phyloP scores from a whole-genome alignment of 2,797 vertebrate genomes.

The Malacoctenus gilli region DNA sequence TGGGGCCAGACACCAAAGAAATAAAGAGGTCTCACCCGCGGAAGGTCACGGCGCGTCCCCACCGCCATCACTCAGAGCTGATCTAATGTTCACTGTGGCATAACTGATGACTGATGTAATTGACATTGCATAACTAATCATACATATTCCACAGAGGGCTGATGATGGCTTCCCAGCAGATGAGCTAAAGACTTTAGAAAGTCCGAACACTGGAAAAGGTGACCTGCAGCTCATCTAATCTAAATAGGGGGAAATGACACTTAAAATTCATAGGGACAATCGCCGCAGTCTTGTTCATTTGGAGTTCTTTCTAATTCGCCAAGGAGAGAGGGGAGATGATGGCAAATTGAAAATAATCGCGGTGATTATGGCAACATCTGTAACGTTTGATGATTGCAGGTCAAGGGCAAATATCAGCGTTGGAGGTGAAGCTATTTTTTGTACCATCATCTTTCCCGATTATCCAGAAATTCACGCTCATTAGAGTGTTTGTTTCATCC shows the following conservation, averaged over 20 bases:
- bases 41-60: slow-evolving; percentile 58
- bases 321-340: slow-evolving; percentile 59
- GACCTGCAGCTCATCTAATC: slow-evolving; percentile 69
- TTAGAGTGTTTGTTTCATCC: slow-evolving; percentile 4
- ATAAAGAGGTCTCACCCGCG: slow-evolving; percentile 24
- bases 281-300: slow-evolving; percentile 56
- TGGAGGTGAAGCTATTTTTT: slow-evolving; percentile 35
- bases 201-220: slow-evolving; percentile 66
- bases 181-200: slow-evolving; percentile 64
- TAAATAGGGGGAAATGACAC: slow-evolving; percentile 59
- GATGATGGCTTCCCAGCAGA: slow-evolving; percentile 55
- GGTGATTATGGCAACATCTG: slow-evolving; percentile 72
- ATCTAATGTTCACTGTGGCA: slow-evolving; percentile 66
- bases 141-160: slow-evolving; percentile 62
- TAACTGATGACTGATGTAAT: slow-evolving; percentile 75
- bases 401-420: slow-evolving; percentile 64
- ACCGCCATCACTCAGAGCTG: slow-evolving; percentile 53
- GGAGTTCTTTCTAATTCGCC: slow-evolving; percentile 52
- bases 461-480: slow-evolving; percentile 14
- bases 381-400: slow-evolving; percentile 62
- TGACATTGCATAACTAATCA: slow-evolving; percentile 77
- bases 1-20: slow-evolving; percentile 31
- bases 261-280: slow-evolving; percentile 68
- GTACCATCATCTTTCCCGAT: slow-evolving; percentile 26
- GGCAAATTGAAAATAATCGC: slow-evolving; percentile 77